A percentile compares a stretch with the other conserved stretches of the same genome.
Evolutionary conservation across 92 coral and sea anemone species (phyloP).

Genomic region (Desmophyllum pertusum): DNA sequence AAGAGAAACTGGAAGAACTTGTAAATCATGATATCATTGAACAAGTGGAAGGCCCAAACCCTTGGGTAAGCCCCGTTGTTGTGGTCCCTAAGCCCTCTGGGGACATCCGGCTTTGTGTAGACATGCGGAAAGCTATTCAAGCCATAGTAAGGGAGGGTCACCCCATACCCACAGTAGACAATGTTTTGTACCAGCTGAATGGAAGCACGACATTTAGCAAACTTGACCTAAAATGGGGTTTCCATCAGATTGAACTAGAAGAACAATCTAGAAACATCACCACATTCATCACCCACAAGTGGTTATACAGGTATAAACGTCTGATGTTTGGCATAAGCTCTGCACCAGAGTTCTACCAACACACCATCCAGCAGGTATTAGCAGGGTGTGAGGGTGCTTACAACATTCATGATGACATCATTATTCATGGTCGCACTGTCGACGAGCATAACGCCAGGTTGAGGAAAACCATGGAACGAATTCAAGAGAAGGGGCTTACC

Average conservation of each 20-base stretch:
- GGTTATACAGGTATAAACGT: slow-evolving; percentile 29
- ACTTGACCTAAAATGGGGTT: slow-evolving; percentile 30
- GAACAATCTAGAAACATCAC: slow-evolving; percentile 40
- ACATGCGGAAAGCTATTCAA: slow-evolving; percentile 49
- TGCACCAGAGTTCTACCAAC: slow-evolving; percentile 40
- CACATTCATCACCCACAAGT: slow-evolving; percentile 19
- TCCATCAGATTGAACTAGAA: slow-evolving; percentile 30
- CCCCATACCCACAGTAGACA: slow-evolving; percentile 52
- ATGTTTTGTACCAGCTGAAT: slow-evolving; percentile 23
- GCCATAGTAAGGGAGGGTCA: slow-evolving; percentile 44
- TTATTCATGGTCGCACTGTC: slow-evolving; percentile 16
- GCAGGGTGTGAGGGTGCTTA: slow-evolving; percentile 33
- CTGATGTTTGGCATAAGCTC: slow-evolving; percentile 29
- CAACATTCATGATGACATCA: slow-evolving; percentile 36
- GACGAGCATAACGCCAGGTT: too few relatives aligned
- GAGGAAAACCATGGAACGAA: too few relatives aligned
- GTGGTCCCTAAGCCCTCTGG: slow-evolving; percentile 46
- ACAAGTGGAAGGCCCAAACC: slow-evolving; percentile 35
- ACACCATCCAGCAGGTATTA: slow-evolving; percentile 17
- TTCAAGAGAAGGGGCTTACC: too few relatives aligned
- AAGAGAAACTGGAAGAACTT: slow-evolving; percentile 34
- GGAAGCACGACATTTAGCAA: slow-evolving; percentile 26
- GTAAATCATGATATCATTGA: slow-evolving; percentile 35
- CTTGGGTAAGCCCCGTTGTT: slow-evolving; percentile 53
- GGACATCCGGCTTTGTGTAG: slow-evolving; percentile 45